phyloP scores from a whole-genome alignment of 2,797 vertebrate species.

The Podarcis siculus region DNA sequence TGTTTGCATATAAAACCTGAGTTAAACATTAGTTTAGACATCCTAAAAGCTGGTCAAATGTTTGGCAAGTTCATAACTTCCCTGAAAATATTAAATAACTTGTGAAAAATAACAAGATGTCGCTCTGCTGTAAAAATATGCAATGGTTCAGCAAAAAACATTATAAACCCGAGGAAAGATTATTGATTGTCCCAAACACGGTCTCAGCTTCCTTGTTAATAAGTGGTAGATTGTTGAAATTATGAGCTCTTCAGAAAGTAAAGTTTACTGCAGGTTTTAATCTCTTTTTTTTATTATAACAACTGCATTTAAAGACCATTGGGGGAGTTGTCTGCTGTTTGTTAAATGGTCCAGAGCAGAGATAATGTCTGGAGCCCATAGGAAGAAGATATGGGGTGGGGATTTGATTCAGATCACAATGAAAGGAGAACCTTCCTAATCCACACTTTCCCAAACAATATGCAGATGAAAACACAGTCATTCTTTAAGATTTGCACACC shows the following conservation, averaged over 20 bases:
- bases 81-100: neutral
- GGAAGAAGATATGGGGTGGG: neutral
- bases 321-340: neutral
- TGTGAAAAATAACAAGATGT: neutral
- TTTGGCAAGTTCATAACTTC: slow-evolving; percentile 12
- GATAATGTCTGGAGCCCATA: neutral
- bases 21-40: neutral
- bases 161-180: neutral
- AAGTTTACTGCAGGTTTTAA: neutral
- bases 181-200: slow-evolving; percentile 2
- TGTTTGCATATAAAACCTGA: neutral
- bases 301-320: neutral
- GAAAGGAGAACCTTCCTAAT: no score
- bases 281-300: neutral
- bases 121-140: neutral
- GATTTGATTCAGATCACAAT: no score
- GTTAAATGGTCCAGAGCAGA: neutral
- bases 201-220: neutral
- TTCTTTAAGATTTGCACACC: no score
- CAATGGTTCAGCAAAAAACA: neutral
- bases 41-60: neutral
- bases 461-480: no score
- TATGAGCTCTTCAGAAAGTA: slow-evolving; percentile 6
- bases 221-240: neutral
- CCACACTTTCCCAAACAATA: no score